A percentile compares a stretch with the other conserved stretches of the same genome.
Conservation (phyloP, 2,797 vertebrate genomes). For the Linurgus olivaceus region DNA sequence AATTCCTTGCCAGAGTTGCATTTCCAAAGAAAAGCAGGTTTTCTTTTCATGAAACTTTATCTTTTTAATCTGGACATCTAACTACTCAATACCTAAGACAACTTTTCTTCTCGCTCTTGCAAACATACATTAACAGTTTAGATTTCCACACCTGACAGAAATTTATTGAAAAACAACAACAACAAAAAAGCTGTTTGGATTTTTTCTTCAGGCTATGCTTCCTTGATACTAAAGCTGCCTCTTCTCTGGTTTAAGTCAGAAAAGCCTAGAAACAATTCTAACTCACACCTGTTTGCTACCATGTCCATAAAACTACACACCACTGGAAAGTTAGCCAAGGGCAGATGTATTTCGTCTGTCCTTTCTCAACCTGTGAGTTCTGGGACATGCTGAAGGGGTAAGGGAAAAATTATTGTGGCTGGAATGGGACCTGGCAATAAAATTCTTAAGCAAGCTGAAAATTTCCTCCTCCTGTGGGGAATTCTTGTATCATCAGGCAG, state of each 20-base stretch:
- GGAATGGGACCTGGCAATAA: neutral
- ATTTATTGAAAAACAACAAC: neutral
- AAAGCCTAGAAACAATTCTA: neutral
- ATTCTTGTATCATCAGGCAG: neutral
- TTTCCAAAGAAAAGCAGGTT: neutral
- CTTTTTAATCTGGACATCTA: neutral
- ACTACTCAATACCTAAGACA: neutral
- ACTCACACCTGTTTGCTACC: neutral
- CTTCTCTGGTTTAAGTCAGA: neutral
- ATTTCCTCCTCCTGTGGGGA: neutral
- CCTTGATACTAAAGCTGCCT: neutral
- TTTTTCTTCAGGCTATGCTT: neutral
- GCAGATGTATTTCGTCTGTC: neutral
- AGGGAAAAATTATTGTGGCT: neutral
- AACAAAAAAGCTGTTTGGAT: neutral
- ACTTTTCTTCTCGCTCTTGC: neutral
- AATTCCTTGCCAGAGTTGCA: neutral
- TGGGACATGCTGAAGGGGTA: neutral
- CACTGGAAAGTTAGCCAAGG: neutral
- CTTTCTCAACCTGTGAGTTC: neutral
- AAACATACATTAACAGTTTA: neutral
- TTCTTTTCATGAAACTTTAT: neutral
- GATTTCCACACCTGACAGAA: neutral
- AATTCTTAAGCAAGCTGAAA: neutral
- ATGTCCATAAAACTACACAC: neutral